These are phyloP conservation scores for Oxygymnocypris stewartii DNA, from an alignment of 2,113 vertebrate species.

Conservation along the genomic window DNA sequence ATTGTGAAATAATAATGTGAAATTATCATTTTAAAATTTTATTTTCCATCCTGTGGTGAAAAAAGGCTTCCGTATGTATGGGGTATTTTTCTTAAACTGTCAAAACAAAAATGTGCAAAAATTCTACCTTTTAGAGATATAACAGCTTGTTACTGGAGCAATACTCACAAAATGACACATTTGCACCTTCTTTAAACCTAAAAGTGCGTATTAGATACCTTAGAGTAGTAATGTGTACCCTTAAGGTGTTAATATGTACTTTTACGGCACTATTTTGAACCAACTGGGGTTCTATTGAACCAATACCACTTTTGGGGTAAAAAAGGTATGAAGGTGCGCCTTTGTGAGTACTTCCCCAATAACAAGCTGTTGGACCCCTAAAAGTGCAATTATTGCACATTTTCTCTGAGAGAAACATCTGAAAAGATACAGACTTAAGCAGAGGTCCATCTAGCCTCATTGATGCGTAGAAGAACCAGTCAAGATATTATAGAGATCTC, in stretches of 20 bases:
- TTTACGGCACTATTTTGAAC: too few relatives aligned
- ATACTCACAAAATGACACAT: background rate
- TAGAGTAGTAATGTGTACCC: too few relatives aligned
- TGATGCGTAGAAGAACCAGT: background rate
- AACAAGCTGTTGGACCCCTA: background rate
- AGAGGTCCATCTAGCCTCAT: background rate
- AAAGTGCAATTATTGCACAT: background rate
- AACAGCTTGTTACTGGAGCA: background rate
- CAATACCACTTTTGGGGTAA: background rate
- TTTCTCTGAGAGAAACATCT: background rate
- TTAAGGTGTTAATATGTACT: background rate
- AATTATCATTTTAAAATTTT: background rate
- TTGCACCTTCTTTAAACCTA: background rate
- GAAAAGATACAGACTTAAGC: background rate
- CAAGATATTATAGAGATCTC: constrained; percentile 6
- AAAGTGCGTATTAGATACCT: background rate
- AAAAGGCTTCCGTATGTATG: background rate
- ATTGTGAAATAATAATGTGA: too few relatives aligned
- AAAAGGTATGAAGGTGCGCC: background rate
- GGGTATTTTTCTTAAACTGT: background rate
- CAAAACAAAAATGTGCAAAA: background rate
- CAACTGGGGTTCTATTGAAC: too few relatives aligned
- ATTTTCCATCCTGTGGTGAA: background rate
- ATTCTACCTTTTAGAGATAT: too few relatives aligned
- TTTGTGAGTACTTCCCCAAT: background rate